Base-by-base conservation (phyloP, 1,140 invertebrate genomes). In the Trichonephila clavipes region DNA sequence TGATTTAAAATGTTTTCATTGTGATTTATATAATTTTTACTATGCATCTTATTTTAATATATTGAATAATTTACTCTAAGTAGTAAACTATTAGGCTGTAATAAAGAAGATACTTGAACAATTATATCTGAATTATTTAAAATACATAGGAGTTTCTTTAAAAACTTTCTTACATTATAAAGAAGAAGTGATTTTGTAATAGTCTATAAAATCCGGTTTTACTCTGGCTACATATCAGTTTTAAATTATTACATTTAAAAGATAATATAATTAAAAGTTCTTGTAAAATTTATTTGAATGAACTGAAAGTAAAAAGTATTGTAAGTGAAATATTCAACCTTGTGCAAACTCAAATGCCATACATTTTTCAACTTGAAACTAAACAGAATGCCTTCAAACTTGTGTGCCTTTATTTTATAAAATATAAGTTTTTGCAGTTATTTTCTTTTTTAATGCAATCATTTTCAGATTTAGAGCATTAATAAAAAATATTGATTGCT, bases 381-480 rank as follows among this genome's bases (percentile, higher is more conserved):
- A 77, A 77, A 77, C 51, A 51, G 51, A 34, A 77, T 77, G 72
- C 72, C 72, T 77, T 77, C 72, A 77, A 77, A 77, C 72, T 77
- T 77, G 18, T 77, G 72, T 77, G 72, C 72, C 72, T 77, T 77
- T 77, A 77, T 77, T 77, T 77, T 28, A 77, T 77, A 40, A 40
- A 19, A 77, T 18, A 77, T 69, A 69, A 28, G 66, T 69, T 69
- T 69, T 14, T 8, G 0, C 7, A 14, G 16, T 69, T 24, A 24
- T 14, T 12, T 69, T 12, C 21, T 69, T 28, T 12, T 12, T 69
- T 14, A 24, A 69, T 28, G n/a, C 12, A 69, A 14, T 28, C n/a
- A 3, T 12, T 24, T 24, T 51, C 58, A 19, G 40, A 40, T 51
- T 51, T 19, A 21, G 19, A 58, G 40, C 0, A 34, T 21, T 51